These are phyloP conservation scores for Homarus americanus DNA, from an alignment of 1,140 invertebrate genomes.

Conservation along the genomic window DNA sequence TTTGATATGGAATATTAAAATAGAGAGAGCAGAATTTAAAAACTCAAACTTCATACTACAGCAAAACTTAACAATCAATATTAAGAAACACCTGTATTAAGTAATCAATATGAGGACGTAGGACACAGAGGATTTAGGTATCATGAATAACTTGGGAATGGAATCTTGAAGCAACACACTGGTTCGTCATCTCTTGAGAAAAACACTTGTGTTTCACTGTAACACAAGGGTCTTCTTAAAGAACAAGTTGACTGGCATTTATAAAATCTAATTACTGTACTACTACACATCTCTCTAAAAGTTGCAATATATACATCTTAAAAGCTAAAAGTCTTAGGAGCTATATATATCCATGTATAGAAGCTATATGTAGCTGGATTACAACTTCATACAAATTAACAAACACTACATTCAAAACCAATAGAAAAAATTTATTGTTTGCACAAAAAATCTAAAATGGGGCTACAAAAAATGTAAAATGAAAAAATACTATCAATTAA, in stretches of 20 bases:
- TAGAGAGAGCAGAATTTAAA: background rate
- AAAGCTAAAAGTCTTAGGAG: background rate
- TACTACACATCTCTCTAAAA: background rate
- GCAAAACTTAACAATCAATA: background rate
- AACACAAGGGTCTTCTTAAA: background rate
- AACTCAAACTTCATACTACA: background rate
- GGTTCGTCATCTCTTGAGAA: background rate
- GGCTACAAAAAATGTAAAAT: too few species aligned
- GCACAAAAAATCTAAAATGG: too few species aligned
- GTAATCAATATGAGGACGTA: background rate
- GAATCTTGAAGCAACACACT: slow-evolving; percentile 1
- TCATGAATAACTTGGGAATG: background rate
- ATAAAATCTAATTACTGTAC: background rate
- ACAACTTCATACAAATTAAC: background rate
- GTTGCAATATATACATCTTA: background rate
- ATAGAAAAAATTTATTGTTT: background rate
- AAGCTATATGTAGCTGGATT: background rate
- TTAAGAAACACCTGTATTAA: background rate
- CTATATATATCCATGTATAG: background rate
- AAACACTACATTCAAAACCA: background rate
- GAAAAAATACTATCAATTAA: too few species aligned
- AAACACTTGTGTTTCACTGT: background rate
- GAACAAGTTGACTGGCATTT: background rate
- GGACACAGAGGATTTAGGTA: background rate
- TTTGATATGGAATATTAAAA: too few species aligned